phyloP scores from a whole-genome alignment of 2,113 vertebrate species.

The Pluvianellus socialis region DNA sequence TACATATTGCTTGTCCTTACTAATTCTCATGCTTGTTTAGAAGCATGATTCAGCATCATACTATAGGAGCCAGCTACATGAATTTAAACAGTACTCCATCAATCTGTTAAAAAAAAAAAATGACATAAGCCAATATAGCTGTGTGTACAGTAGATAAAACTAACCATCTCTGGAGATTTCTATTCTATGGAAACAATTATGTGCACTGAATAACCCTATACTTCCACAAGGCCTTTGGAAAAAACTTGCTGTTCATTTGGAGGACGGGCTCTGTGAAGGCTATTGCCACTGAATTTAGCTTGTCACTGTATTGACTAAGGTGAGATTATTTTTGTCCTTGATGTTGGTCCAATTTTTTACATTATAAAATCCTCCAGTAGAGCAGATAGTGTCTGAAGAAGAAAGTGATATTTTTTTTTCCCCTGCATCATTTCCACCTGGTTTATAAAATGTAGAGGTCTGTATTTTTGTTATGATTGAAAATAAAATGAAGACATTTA shows the following conservation, averaged over 20 bases:
- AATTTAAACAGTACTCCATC: background rate
- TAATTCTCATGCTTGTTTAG: background rate
- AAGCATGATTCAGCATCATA: background rate
- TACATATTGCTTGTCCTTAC: background rate
- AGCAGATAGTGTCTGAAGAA: background rate
- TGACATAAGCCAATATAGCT: background rate
- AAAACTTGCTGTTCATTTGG: background rate
- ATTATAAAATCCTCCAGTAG: background rate
- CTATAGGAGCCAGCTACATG: background rate
- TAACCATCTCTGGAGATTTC: constrained; percentile 3
- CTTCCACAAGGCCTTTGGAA: background rate
- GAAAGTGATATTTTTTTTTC: background rate
- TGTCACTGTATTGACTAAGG: constrained; percentile 2
- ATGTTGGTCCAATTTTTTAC: background rate
- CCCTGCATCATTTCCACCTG: background rate
- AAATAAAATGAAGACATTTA: background rate
- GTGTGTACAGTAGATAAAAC: constrained; percentile 7
- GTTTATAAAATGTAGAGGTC: background rate
- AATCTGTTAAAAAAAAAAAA: background rate
- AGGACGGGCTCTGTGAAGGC: background rate
- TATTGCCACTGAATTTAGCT: background rate
- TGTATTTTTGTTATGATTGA: background rate
- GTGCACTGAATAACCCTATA: background rate
- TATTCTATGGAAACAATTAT: constrained; percentile 27
- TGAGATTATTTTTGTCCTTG: constrained; percentile 6